Evolutionary conservation across 2,888 invertebrate genomes (phyloP).

Genomic region (Netelia melanura): DNA sequence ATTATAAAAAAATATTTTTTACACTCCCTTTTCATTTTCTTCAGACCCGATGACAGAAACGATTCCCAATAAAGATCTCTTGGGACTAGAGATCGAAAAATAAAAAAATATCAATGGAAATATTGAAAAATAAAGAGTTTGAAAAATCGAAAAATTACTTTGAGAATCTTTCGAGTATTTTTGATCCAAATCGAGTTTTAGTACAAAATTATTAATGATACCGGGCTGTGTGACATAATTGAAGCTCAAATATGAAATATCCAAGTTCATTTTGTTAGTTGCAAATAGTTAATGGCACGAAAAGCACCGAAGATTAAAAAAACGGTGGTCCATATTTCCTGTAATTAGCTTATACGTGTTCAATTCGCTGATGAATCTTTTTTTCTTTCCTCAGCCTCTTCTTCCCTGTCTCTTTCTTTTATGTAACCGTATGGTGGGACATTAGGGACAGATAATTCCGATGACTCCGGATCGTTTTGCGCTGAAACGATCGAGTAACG

Average conservation of each 20-base stretch:
- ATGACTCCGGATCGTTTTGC: slow-evolving; percentile 55
- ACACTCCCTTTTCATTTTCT: background rate
- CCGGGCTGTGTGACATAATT: no score
- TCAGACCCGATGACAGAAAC: no score
- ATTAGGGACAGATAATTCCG: slow-evolving; percentile 61
- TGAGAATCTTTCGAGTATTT: no score
- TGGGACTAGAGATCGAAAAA: no score
- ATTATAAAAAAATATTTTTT: background rate
- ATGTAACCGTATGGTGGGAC: slow-evolving; percentile 45
- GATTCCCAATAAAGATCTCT: no score
- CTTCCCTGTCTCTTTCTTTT: slow-evolving; percentile 44
- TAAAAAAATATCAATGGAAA: no score
- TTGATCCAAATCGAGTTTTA: no score
- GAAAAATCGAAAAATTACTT: no score
- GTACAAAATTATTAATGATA: no score
- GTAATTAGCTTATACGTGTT: background rate
- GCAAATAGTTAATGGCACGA: background rate
- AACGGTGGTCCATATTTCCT: background rate
- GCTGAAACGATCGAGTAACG: slow-evolving; percentile 55
- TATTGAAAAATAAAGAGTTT: no score
- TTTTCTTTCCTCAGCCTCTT: slow-evolving; percentile 25
- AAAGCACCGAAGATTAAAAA: background rate
- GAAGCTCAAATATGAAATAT: background rate
- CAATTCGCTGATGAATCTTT: slow-evolving; percentile 4
- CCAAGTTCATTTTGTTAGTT: background rate